phyloP scores from a whole-genome alignment of 2,888 invertebrate species.

The Agrilus cyanescens region DNA sequence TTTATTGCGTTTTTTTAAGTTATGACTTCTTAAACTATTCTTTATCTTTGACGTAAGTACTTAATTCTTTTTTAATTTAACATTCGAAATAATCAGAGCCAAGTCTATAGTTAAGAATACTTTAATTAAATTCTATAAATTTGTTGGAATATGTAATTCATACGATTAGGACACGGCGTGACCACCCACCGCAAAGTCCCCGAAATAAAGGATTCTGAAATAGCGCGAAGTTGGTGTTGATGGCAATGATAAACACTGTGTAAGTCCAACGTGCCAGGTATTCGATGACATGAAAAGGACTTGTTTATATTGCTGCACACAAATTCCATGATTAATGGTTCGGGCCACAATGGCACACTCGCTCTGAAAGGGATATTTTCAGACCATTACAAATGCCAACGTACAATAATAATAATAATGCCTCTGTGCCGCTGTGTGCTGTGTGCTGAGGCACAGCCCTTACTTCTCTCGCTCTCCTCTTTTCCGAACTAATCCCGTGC shows the following conservation, averaged over 20 bases:
- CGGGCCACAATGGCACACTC: slow-evolving; percentile 25
- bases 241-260: slow-evolving; percentile 38
- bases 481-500: slow-evolving; percentile 35
- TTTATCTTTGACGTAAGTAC: no score
- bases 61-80: no score
- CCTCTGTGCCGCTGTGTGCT: no score
- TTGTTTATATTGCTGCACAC: slow-evolving; percentile 38
- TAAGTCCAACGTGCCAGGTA: slow-evolving; percentile 37
- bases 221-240: slow-evolving; percentile 35
- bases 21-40: no score
- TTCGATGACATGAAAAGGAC: slow-evolving; percentile 41
- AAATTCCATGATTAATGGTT: slow-evolving; percentile 36
- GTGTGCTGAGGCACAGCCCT: slow-evolving; percentile 18
- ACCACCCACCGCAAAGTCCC: slow-evolving; percentile 27
- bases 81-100: no score
- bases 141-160: not conserved
- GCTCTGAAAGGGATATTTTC: slow-evolving; percentile 25
- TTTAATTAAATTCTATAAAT: no score
- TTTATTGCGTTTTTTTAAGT: no score
- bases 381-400: slow-evolving; percentile 28
- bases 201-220: slow-evolving; percentile 17
- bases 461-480: slow-evolving; percentile 30
- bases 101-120: no score
- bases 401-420: slow-evolving; percentile 12
- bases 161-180: slow-evolving; percentile 8